Percentiles rank a stretch among this genome's conserved stretches.
Evolutionary conservation across 2,113 vertebrate species (phyloP).

Genomic region (Rallus limicola): DNA sequence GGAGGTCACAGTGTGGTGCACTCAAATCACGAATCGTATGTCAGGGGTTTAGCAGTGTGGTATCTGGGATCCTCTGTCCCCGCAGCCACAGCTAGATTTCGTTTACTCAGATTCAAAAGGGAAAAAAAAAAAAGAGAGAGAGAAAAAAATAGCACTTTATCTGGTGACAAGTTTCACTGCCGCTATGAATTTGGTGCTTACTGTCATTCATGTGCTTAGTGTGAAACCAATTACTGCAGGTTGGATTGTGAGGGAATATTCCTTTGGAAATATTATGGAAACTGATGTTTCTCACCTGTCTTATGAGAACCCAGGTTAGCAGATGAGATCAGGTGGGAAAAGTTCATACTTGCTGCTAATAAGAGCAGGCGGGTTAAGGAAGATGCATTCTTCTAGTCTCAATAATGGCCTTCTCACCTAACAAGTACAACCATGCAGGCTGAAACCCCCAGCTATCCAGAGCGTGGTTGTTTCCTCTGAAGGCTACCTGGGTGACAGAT

Average conservation of each 20-base stretch:
- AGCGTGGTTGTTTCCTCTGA: not conserved
- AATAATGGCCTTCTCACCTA: not conserved
- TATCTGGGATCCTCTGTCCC: slow-evolving; percentile 3
- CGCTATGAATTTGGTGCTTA: not conserved
- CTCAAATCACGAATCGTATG: not conserved
- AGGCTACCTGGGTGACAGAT: not conserved
- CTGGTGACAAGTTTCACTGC: not conserved
- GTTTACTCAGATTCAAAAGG: not conserved
- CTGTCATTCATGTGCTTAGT: not conserved
- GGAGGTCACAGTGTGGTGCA: not conserved
- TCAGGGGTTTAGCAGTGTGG: not conserved
- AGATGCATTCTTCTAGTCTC: not conserved
- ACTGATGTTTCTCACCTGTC: not conserved
- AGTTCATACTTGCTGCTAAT: not conserved
- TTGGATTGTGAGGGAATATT: not conserved
- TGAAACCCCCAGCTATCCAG: not conserved
- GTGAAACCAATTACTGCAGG: not conserved
- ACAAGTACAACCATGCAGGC: not conserved
- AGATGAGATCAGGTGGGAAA: not conserved
- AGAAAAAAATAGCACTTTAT: not conserved
- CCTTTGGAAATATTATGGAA: not conserved
- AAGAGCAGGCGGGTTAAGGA: not conserved
- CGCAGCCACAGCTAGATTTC: not conserved
- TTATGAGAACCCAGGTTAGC: not conserved
- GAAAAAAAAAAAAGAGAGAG: not conserved